Evolutionary conservation across 2,888 invertebrate species (phyloP), one percentile per base, ranked within the genome.

Genomic region (Drosophila picticornis): DNA sequence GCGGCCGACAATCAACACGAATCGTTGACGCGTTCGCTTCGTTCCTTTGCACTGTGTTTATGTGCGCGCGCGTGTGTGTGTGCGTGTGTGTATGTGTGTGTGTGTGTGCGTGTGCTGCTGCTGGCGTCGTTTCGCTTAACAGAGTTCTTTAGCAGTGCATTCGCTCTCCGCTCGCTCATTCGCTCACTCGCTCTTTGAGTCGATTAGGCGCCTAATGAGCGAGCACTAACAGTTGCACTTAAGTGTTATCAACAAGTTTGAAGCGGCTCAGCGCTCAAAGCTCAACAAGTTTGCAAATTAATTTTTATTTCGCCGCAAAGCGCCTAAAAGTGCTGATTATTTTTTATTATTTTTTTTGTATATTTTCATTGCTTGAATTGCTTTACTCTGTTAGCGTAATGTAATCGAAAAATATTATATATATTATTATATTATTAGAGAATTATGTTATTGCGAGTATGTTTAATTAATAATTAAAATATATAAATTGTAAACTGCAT

Each of bases 161-260:
- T 57, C 34, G 16, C 29, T 19, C 55, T 36, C 55, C 36, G 51
- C 64, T 52, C 34, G 22, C 40, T 53, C 57, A 25, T 29, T 53
- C 58, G 43, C 36, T 55, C 59, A 34, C 25, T 59, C 70, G 53
- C 59, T 70, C 64, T 51, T 32, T 57, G 72, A 75, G 83, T 75
- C 84, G 75, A 83, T 83, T 83, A 86, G 87, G 84, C 77, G 77
- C 81, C 81, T 83, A 83, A 83, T 83, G 81, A 83, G 84, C 75
- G 62, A 61, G 75, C 81, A 70, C 69, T 72, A 80, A 83, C 81
- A 66, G 72, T 81, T 81, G 81, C 81, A 80, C 78, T 79, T 59
- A 56, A 76, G 77, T 60, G 71, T 53, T 38, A 65, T 56, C 72
- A 71, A 62, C 71, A 72, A 72, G 63, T 72, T 72, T 72, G 51